Evolutionary conservation across 1,140 invertebrate genomes (phyloP).

Genomic region (Nephila pilipes): DNA sequence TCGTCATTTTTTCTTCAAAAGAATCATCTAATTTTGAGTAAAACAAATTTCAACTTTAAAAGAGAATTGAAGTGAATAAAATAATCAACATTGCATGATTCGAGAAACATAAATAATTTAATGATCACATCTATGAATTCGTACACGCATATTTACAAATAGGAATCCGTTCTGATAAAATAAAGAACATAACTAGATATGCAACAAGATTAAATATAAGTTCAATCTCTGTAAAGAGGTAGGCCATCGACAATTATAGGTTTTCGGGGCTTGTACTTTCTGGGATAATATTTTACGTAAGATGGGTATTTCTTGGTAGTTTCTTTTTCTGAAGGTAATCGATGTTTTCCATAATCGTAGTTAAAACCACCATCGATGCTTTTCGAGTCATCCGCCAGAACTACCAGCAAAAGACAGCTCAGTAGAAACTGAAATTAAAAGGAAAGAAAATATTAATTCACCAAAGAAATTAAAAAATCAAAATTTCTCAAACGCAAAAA

Average conservation of each 20-base stretch:
- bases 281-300: conserved; percentile 55
- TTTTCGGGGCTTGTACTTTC: conserved; percentile 59
- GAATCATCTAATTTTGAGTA: too few relatives aligned
- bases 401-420: neutral
- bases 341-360: conserved; percentile 57
- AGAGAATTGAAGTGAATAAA: neutral
- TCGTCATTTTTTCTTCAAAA: too few relatives aligned
- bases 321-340: neutral
- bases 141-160: conserved; percentile 40
- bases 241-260: conserved; percentile 40
- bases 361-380: conserved; percentile 68
- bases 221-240: conserved; percentile 63
- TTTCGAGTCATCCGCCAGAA: conserved; percentile 45
- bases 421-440: conserved; percentile 12
- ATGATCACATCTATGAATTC: neutral
- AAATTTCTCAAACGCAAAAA: too few relatives aligned
- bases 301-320: neutral
- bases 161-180: neutral
- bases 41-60: too few relatives aligned
- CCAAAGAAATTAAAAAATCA: too few relatives aligned
- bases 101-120: conserved; percentile 36
- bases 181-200: neutral
- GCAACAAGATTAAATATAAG: neutral
- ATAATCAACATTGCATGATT: neutral
- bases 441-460: too few relatives aligned